A percentile compares a stretch with the other conserved stretches of the same genome.
phyloP scores from a whole-genome alignment of 2,113 vertebrate species.

The Cichladusa arquata region DNA sequence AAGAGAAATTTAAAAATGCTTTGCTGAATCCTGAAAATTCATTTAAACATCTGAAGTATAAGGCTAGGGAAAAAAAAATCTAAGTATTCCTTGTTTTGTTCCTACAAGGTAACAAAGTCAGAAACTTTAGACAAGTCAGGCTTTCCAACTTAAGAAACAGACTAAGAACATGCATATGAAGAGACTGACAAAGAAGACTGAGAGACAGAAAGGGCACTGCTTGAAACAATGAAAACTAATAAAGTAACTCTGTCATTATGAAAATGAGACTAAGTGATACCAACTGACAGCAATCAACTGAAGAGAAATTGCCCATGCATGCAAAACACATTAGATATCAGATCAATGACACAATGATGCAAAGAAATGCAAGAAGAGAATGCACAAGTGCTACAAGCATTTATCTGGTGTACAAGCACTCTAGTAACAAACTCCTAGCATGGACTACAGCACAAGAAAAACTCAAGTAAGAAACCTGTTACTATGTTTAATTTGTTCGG shows the following conservation, averaged over 20 bases:
- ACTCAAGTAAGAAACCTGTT: not conserved
- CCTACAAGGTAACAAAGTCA: not conserved
- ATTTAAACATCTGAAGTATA: not conserved
- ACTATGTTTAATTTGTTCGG: not conserved
- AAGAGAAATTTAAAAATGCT: slow-evolving; percentile 26
- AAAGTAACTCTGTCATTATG: not conserved
- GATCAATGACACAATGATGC: not conserved
- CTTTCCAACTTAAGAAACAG: not conserved
- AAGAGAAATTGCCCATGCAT: not conserved
- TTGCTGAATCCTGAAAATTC: slow-evolving; percentile 12
- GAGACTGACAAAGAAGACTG: not conserved
- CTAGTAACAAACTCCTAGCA: not conserved
- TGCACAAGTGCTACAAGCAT: not conserved
- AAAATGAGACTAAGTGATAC: not conserved
- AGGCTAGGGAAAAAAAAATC: not conserved
- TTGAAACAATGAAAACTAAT: not conserved
- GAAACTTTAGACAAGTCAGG: not conserved
- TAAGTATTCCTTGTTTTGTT: not conserved
- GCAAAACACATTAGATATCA: not conserved
- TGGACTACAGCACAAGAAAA: not conserved
- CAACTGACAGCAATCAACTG: not conserved
- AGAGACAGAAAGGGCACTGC: not conserved
- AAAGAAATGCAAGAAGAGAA: not conserved
- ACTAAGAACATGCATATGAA: not conserved
- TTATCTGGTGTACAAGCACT: not conserved